Percentiles rank a stretch among this genome's conserved stretches.
phyloP scores from a whole-genome alignment of 2,113 vertebrate species.

The Paramormyrops kingsleyae region DNA sequence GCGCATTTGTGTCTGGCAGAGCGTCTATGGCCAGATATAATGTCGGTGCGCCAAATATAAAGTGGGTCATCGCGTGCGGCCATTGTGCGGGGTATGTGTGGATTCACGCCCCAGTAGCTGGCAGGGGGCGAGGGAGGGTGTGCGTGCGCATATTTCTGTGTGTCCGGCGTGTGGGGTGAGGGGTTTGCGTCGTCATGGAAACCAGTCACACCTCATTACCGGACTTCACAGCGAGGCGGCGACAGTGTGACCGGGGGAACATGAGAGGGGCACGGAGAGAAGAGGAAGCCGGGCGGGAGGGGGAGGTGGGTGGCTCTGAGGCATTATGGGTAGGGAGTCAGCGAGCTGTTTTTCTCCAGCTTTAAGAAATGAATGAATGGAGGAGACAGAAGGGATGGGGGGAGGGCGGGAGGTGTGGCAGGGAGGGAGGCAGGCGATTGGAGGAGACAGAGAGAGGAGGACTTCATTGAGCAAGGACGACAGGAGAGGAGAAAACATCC shows the following conservation, averaged over 20 bases:
- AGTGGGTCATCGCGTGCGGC: not conserved
- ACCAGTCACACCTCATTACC: slow-evolving; percentile 22
- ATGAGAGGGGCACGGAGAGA: not conserved
- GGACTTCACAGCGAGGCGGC: slow-evolving; percentile 5
- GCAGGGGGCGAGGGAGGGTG: not conserved
- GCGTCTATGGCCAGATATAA: not conserved
- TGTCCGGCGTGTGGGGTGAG: not conserved
- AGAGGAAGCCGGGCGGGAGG: not conserved
- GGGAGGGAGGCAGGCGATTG: slow-evolving; percentile 1
- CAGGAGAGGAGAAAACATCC: not conserved
- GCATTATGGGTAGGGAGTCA: not conserved
- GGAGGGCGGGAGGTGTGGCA: not conserved
- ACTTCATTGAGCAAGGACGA: not conserved
- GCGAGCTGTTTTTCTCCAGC: not conserved
- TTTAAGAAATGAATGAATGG: not conserved
- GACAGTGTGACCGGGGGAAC: not conserved
- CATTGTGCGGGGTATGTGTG: not conserved
- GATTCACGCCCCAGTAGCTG: not conserved
- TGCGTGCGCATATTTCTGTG: not conserved
- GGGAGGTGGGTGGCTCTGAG: not conserved
- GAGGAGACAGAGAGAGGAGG: not conserved
- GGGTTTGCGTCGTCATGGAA: slow-evolving; percentile 16
- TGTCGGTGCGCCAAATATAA: not conserved
- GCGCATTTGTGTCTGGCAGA: not conserved
- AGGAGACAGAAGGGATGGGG: not conserved